These are phyloP conservation scores for Ephestia elutella DNA, from an alignment of 1,140 invertebrate species.

Conservation along the genomic window DNA sequence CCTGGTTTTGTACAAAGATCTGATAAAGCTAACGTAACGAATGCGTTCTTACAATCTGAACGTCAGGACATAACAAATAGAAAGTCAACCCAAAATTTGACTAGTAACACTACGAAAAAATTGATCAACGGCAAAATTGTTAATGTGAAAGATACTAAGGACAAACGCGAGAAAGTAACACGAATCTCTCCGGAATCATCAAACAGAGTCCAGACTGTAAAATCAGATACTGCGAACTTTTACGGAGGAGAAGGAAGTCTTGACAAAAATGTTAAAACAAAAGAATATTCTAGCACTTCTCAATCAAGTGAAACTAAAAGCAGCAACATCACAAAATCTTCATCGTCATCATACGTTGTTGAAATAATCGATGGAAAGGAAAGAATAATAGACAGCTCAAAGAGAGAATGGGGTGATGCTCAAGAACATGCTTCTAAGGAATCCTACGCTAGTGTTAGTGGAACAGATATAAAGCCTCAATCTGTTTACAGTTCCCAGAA, in stretches of 20 bases:
- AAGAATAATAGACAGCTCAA: conserved; percentile 74
- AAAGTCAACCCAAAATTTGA: conserved; percentile 32
- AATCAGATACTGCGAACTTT: conserved; percentile 54
- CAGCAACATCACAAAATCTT: conserved; percentile 70
- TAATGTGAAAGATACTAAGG: conserved; percentile 9
- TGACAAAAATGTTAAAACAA: conserved; percentile 53
- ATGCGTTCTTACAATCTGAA: conserved; percentile 66
- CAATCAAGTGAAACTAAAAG: conserved; percentile 64
- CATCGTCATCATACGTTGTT: conserved; percentile 74
- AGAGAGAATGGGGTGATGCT: conserved; percentile 73
- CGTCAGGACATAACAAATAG: conserved; percentile 46
- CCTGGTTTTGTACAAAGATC: conserved; percentile 39
- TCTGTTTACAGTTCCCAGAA: conserved; percentile 68
- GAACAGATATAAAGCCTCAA: conserved; percentile 73
- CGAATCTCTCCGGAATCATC: conserved; percentile 39
- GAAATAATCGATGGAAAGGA: conserved; percentile 78
- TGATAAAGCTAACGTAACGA: conserved; percentile 56
- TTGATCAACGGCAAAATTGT: conserved; percentile 17
- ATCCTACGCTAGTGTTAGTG: conserved; percentile 66
- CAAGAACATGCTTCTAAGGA: conserved; percentile 69
- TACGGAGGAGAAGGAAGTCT: conserved; percentile 56
- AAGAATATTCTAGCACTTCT: conserved; percentile 54
- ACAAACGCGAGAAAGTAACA: conserved; percentile 50
- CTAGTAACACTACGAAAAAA: conserved; percentile 26
- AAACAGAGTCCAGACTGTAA: conserved; percentile 40